phyloP scores from a whole-genome alignment of 2,888 invertebrate species.

The Xanthorhoe spadicearia region DNA sequence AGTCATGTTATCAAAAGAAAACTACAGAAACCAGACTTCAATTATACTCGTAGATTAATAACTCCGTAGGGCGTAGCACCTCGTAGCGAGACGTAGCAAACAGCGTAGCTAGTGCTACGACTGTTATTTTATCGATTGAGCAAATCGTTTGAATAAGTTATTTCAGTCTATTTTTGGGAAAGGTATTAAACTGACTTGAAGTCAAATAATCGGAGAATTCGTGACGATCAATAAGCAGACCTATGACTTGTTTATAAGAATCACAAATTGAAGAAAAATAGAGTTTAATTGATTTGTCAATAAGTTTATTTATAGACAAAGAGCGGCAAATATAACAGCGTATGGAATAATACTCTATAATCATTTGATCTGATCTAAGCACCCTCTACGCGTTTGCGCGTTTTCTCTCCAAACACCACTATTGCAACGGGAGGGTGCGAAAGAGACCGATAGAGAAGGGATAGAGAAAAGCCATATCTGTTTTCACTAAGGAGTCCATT shows the following conservation, averaged over 20 bases:
- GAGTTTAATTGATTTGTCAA: neutral
- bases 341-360: neutral
- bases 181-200: constrained; percentile 1
- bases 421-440: constrained; percentile 13
- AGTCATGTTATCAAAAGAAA: neutral
- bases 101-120: constrained; percentile 21
- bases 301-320: neutral
- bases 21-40: neutral
- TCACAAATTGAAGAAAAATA: neutral
- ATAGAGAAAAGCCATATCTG: constrained; percentile 13
- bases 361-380: constrained; percentile 13
- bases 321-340: neutral
- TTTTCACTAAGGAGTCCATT: constrained; percentile 12
- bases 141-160: constrained; percentile 6
- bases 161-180: constrained; percentile 7
- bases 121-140: constrained; percentile 10
- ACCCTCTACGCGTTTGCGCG: constrained; percentile 9
- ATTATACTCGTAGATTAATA: too few species aligned
- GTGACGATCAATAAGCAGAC: neutral
- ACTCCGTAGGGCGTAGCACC: constrained; percentile 6
- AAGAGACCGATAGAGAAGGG: constrained; percentile 7
- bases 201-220: neutral
- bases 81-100: constrained; percentile 25
- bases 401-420: neutral
- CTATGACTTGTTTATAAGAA: neutral